phyloP scores from a whole-genome alignment of 2,113 vertebrate species.

The Sphaerodactylus townsendi region DNA sequence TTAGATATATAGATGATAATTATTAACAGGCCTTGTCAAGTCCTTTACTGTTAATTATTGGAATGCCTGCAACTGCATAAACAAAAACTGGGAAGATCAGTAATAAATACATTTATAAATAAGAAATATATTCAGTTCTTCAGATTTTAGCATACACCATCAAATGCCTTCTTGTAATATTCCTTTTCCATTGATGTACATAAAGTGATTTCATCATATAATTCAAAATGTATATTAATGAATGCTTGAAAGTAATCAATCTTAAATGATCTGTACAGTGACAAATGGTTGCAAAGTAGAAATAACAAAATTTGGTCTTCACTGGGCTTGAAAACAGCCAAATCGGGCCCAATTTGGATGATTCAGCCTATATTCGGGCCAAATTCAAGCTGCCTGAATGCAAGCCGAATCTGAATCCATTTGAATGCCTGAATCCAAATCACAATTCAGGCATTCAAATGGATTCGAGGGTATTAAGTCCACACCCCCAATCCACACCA shows the following conservation, averaged over 20 bases:
- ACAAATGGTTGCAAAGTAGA: neutral
- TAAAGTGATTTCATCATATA: neutral
- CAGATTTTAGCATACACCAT: neutral
- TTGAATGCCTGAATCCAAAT: no score
- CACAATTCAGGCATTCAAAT: no score
- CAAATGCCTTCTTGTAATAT: neutral
- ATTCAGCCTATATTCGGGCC: no score
- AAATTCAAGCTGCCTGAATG: no score
- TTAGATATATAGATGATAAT: no score
- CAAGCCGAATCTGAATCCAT: no score
- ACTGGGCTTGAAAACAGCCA: no score
- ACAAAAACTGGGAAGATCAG: neutral
- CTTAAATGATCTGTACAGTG: neutral
- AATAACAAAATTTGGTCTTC: neutral
- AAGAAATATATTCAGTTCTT: neutral
- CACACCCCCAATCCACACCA: no score
- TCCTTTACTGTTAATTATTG: neutral
- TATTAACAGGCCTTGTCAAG: neutral
- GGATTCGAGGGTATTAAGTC: no score
- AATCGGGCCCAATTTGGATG: no score
- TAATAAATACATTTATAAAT: neutral
- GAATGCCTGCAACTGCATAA: neutral
- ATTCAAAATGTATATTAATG: neutral
- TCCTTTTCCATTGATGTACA: neutral
- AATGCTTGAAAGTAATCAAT: neutral